A percentile compares a stretch with the other conserved stretches of the same genome.
Conservation (phyloP, 2,113 vertebrate genomes). For the Hippocampus guttulatus region DNA sequence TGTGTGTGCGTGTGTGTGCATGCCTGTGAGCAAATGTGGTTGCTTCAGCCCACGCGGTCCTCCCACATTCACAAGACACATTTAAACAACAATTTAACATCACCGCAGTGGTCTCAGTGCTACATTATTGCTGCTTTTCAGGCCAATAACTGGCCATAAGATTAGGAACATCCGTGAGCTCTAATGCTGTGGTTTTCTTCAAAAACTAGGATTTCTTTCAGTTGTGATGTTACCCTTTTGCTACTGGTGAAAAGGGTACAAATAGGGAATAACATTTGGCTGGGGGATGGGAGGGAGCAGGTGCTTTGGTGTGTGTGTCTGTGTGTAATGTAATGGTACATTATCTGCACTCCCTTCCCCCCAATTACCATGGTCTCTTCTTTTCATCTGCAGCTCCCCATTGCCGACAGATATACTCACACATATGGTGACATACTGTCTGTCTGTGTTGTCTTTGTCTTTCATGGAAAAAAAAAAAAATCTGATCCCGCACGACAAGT, state of each 20-base stretch:
- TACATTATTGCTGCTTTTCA: no score
- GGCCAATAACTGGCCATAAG: no score
- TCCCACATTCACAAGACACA: neutral
- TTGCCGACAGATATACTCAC: neutral
- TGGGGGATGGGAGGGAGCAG: slow-evolving; percentile 3
- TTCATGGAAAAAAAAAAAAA: neutral
- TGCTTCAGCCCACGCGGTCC: neutral
- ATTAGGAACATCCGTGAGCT: no score
- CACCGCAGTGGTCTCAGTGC: neutral
- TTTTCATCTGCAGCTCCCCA: neutral
- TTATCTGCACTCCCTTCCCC: neutral
- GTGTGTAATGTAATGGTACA: slow-evolving; percentile 1
- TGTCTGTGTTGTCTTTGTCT: neutral
- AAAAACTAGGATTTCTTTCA: no score
- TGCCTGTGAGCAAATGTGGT: neutral
- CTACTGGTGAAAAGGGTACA: neutral
- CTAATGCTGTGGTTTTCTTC: no score
- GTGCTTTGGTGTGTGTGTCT: neutral
- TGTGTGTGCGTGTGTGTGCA: no score
- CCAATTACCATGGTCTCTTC: neutral
- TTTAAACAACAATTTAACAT: neutral
- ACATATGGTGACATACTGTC: neutral
- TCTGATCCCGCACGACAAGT: neutral
- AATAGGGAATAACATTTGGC: neutral
- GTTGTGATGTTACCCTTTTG: neutral